A percentile compares a stretch with the other conserved stretches of the same genome.
phyloP scores from a whole-genome alignment of 1,140 invertebrate species.

The Nixonia krombeini region DNA sequence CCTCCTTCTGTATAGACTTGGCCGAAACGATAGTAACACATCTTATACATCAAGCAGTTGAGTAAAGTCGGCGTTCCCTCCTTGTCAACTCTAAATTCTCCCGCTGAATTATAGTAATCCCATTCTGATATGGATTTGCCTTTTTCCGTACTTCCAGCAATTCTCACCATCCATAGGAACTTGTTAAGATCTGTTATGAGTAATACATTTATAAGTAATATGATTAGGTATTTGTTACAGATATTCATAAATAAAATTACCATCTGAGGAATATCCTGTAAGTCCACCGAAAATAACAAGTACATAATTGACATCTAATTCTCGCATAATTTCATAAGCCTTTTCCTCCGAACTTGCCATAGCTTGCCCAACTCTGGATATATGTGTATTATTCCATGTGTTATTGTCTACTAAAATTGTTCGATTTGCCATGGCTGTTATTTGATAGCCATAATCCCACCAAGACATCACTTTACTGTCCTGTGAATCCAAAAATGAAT shows the following conservation, averaged over 20 bases:
- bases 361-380: conserved; percentile 95
- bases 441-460: conserved; percentile 99
- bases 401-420: conserved; percentile 99
- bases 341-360: conserved; percentile 97
- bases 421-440: conserved; percentile 98
- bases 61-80: conserved; percentile 89
- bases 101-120: conserved; percentile 95
- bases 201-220: background rate
- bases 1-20: conserved; percentile 96
- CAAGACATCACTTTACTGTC: conserved; percentile 98
- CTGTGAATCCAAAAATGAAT: conserved; percentile 68
- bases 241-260: conserved; percentile 78
- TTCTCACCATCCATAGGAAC: conserved; percentile 99
- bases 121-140: conserved; percentile 95
- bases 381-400: conserved; percentile 99
- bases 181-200: conserved; percentile 89
- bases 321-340: conserved; percentile 97
- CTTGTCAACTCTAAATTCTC: conserved; percentile 94
- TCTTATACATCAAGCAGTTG: conserved; percentile 97
- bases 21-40: conserved; percentile 96
- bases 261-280: conserved; percentile 98
- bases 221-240: too few relatives aligned
- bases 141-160: conserved; percentile 95
- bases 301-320: conserved; percentile 98
- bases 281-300: conserved; percentile 98